Conservation (phyloP, 2,888 invertebrate species). For the Trichogramma evanescens region DNA sequence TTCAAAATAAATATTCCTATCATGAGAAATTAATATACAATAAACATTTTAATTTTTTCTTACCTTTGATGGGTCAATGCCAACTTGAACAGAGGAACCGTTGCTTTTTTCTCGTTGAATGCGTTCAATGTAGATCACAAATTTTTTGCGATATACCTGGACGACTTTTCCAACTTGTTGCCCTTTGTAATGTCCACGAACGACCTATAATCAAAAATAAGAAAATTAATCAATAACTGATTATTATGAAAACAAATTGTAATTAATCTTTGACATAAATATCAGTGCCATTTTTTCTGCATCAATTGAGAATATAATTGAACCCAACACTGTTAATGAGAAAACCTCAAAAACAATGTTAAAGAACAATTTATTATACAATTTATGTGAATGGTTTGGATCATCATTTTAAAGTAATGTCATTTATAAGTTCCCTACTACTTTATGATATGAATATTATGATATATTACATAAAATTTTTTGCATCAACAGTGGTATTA, state of each 20-base stretch:
- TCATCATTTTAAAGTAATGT: constrained; percentile 49
- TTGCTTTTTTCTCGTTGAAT: constrained; percentile 99
- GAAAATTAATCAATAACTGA: constrained; percentile 4
- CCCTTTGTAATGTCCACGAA: constrained; percentile 97
- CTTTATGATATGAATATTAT: background rate
- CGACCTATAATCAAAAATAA: constrained; percentile 59
- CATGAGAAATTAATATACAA: background rate
- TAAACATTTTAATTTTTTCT: background rate
- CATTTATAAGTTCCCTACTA: background rate
- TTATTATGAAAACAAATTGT: background rate
- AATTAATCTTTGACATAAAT: background rate
- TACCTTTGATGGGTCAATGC: constrained; percentile 98
- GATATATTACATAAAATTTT: background rate
- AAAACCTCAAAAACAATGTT: constrained; percentile 24
- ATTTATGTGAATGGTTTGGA: constrained; percentile 55
- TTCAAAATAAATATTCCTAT: constrained; percentile 2
- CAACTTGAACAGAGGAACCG: constrained; percentile 95
- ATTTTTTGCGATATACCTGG: constrained; percentile 98
- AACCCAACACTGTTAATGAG: constrained; percentile 18
- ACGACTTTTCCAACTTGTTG: constrained; percentile 98
- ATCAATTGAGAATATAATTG: constrained; percentile 19
- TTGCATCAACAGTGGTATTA: too few species aligned
- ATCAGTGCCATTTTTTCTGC: constrained; percentile 29
- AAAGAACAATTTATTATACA: constrained; percentile 16
- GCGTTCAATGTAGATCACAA: constrained; percentile 96